phyloP scores from a whole-genome alignment of 2,888 invertebrate species.

The Leucoma salicis region DNA sequence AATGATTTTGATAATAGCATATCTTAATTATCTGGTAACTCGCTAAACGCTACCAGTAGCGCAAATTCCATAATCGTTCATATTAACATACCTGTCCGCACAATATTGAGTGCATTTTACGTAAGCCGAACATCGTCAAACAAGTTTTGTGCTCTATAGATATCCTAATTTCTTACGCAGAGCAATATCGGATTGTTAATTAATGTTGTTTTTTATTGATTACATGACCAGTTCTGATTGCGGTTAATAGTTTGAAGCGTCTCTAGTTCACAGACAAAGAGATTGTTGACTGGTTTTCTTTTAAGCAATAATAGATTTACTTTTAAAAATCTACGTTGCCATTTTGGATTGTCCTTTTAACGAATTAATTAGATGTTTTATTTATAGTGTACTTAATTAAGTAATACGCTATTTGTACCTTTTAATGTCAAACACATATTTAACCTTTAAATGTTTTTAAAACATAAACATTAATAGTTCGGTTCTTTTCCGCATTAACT shows the following conservation, averaged over 20 bases:
- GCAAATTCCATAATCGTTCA: slow-evolving; percentile 9
- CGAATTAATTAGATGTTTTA: not conserved
- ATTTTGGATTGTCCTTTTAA: not conserved
- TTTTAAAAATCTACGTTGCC: not conserved
- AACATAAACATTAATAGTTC: too few relatives aligned
- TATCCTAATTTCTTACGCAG: slow-evolving; percentile 53
- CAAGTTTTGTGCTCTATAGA: slow-evolving; percentile 57
- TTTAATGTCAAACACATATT: too few relatives aligned
- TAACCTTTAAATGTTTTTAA: too few relatives aligned
- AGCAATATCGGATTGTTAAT: slow-evolving; percentile 51
- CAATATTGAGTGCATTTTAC: slow-evolving; percentile 47
- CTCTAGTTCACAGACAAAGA: slow-evolving; percentile 31
- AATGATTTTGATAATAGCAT: too few relatives aligned
- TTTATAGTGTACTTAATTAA: too few relatives aligned
- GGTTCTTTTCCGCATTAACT: too few relatives aligned
- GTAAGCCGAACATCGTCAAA: slow-evolving; percentile 39
- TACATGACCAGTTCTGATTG: slow-evolving; percentile 29
- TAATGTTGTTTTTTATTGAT: slow-evolving; percentile 26
- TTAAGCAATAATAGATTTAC: slow-evolving; percentile 14
- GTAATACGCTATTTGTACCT: too few relatives aligned
- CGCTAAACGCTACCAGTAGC: not conserved
- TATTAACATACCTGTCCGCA: slow-evolving; percentile 36
- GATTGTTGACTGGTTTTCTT: slow-evolving; percentile 20
- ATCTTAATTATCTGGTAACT: not conserved
- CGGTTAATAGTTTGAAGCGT: slow-evolving; percentile 24